phyloP scores from a whole-genome alignment of 1,140 invertebrate species.

The Antheraea mylitta region DNA sequence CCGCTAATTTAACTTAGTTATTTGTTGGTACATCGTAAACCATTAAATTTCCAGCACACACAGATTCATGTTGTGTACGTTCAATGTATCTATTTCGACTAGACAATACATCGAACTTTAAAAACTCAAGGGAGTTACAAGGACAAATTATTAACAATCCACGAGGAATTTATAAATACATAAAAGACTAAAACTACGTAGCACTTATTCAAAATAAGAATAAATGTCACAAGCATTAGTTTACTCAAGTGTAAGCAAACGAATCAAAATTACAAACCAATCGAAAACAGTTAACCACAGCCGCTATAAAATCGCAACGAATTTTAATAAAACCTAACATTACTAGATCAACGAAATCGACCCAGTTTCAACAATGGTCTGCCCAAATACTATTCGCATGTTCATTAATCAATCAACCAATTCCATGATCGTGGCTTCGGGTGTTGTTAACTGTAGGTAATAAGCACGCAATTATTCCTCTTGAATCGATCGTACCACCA shows the following conservation, averaged over 20 bases:
- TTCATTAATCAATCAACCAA: constrained; percentile 40
- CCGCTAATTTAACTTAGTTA: too few species aligned
- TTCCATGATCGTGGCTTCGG: constrained; percentile 33
- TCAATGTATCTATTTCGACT: too few species aligned
- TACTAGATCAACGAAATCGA: constrained; percentile 42
- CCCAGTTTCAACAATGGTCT: constrained; percentile 31
- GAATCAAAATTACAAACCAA: constrained; percentile 16
- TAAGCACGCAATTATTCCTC: constrained; percentile 30
- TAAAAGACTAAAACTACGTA: too few species aligned
- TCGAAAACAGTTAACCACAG: constrained; percentile 16
- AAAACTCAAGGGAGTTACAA: too few species aligned
- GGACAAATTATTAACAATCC: too few species aligned
- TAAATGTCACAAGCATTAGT: too few species aligned
- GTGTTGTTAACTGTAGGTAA: constrained; percentile 30
- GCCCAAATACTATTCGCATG: constrained; percentile 2
- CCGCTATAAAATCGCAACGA: constrained; percentile 12
- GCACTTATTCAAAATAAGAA: too few species aligned
- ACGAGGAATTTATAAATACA: not conserved
- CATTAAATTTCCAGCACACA: too few species aligned
- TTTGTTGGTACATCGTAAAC: too few species aligned
- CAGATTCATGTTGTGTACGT: too few species aligned
- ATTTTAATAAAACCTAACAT: constrained; percentile 24
- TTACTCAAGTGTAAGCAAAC: not conserved
- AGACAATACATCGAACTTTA: too few species aligned
- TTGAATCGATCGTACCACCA: constrained; percentile 27